Base-by-base conservation (phyloP, 2,113 vertebrate species). In the Phyllopteryx taeniolatus region DNA sequence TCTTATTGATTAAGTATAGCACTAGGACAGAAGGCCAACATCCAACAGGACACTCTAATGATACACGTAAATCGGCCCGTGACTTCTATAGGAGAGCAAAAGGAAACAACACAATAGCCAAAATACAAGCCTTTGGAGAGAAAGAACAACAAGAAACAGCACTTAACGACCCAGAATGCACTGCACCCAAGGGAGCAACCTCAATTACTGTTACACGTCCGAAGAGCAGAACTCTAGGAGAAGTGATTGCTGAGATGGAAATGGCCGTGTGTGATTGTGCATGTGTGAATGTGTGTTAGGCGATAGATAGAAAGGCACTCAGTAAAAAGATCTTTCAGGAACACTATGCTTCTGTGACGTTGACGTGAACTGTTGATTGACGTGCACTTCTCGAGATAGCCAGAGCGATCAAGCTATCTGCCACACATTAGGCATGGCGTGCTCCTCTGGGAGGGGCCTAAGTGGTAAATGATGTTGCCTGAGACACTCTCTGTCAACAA, bases 261-360 rank as follows among this genome's bases (percentile, higher is more conserved):
- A 87, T 87, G 84, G 84, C 63, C 77, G 74, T 72, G 74, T 85
- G 81, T 83, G 68, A 79, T 74, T 85, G 82, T 86, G 84, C 39
- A 57, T 83, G 79, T 63, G 74, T 72, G 67, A 20, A 72, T 65
- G 74, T 79, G 74, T 80, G 53, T 81, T 80, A 60, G 79, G 79
- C 83, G 84, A 83, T 78, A 85, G 87, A 77, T 72, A 79, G 91
- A 87, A 90, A 92, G 90, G 88, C 22, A 15, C 91, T 93, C 90
- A 90, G 92, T 93, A 93, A 94, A 94, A 93, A 93, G 91, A 93
- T 94, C 94, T 94, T 95, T 96, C 94, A 94, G 92, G 95, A 96
- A 91, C 91, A 83, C 92, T 96, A 95, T 94, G 92, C 91, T 86
- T 94, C 81, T 67, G 88, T 89, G 90, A 91, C 92, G 89, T 90